Evolutionary conservation across 35 echinoderm and acorn worm species (phyloP).

Genomic region (Apostichopus parvimensis): DNA sequence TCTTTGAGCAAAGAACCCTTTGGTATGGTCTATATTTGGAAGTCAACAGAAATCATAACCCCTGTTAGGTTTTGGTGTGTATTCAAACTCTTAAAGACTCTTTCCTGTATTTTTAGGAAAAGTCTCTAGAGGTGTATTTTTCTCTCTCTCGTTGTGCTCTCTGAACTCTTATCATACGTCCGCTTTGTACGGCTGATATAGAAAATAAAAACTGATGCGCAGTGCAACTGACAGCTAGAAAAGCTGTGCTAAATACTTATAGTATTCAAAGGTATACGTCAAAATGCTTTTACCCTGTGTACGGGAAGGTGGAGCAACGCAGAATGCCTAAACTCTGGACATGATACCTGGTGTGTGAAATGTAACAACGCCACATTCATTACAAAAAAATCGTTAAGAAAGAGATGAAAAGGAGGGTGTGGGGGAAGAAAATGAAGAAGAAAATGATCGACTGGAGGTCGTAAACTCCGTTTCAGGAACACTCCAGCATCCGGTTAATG

Average conservation of each 20-base stretch:
- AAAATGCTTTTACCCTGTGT: slow-evolving; percentile 33
- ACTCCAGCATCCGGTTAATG: too few species aligned
- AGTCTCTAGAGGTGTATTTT: neutral
- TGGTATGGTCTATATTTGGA: too few species aligned
- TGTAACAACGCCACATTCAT: slow-evolving; percentile 1
- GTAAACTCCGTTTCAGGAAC: too few species aligned
- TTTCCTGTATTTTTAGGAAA: too few species aligned
- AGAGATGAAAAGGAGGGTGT: neutral
- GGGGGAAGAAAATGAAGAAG: neutral
- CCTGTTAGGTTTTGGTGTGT: too few species aligned
- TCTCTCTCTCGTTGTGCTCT: neutral
- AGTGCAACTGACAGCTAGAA: neutral
- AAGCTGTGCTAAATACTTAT: neutral
- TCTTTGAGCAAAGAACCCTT: too few species aligned
- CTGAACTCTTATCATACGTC: neutral
- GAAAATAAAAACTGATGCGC: slow-evolving; percentile 3
- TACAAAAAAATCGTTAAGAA: neutral
- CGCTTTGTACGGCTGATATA: neutral
- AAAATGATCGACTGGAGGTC: too few species aligned
- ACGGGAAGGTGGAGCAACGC: slow-evolving; percentile 22
- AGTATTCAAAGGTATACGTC: neutral
- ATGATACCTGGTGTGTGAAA: slow-evolving; percentile 44
- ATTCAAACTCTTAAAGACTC: too few species aligned
- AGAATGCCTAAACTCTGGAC: slow-evolving; percentile 49
- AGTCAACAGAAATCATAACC: too few species aligned